Conservation (phyloP, 1,140 invertebrate species). For the Helicoverpa armigera region DNA sequence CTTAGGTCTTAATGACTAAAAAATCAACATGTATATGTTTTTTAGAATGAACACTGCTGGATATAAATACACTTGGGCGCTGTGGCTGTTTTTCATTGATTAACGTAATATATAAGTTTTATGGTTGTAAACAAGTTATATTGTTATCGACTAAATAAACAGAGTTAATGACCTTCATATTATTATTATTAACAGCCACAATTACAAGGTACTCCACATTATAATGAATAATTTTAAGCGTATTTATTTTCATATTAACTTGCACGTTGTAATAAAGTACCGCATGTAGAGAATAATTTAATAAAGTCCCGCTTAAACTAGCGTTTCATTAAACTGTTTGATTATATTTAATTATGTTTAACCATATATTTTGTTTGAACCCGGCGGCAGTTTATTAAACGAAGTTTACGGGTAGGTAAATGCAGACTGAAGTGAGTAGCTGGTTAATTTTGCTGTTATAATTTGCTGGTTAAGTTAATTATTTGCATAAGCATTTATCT, state of each 20-base stretch:
- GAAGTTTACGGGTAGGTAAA: background rate
- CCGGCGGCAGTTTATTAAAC: background rate
- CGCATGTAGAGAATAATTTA: conserved; percentile 33
- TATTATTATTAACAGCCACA: background rate
- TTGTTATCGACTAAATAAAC: too few species aligned
- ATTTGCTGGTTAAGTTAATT: background rate
- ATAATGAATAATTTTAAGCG: conserved; percentile 4
- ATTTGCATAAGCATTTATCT: too few species aligned
- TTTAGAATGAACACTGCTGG: too few species aligned
- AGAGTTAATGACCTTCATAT: background rate
- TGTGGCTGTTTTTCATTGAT: too few species aligned
- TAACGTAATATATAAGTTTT: too few species aligned
- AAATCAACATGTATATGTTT: too few species aligned
- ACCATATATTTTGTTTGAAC: conserved; percentile 22
- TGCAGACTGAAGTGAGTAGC: background rate
- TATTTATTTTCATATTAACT: conserved; percentile 30
- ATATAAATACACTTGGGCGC: too few species aligned
- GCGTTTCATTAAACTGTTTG: conserved; percentile 27
- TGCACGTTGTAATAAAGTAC: conserved; percentile 9
- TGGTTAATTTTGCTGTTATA: background rate
- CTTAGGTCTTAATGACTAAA: too few species aligned
- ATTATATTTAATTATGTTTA: conserved; percentile 21
- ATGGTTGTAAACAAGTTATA: too few species aligned
- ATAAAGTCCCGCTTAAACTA: conserved; percentile 8
- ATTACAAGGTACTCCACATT: background rate